These are phyloP conservation scores for Diarsia dahlii DNA, from an alignment of 2,888 invertebrate genomes.

Conservation along the genomic window DNA sequence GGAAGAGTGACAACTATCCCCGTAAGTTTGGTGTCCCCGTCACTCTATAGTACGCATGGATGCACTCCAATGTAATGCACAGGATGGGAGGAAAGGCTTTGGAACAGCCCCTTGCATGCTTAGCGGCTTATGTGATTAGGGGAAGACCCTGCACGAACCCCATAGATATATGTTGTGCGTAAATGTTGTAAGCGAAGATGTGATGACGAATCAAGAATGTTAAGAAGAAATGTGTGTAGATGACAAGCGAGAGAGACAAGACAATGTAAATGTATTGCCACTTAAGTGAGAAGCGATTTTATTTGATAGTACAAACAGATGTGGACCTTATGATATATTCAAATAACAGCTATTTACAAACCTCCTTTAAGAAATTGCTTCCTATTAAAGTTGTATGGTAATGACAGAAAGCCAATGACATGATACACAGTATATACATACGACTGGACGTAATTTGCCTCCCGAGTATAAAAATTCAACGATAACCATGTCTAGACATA, in stretches of 20 bases:
- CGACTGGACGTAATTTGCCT: slow-evolving; percentile 33
- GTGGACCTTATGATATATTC: slow-evolving; percentile 10
- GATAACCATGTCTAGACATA: slow-evolving; percentile 41
- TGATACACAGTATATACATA: slow-evolving; percentile 10
- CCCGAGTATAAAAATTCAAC: slow-evolving; percentile 32
- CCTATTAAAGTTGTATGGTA: slow-evolving; percentile 31
- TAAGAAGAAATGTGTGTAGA: slow-evolving; percentile 57
- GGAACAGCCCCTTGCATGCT: slow-evolving; percentile 89
- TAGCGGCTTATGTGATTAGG: slow-evolving; percentile 88
- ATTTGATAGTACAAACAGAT: slow-evolving; percentile 28
- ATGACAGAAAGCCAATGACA: slow-evolving; percentile 33
- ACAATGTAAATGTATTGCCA: slow-evolving; percentile 35
- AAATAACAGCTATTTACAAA: slow-evolving; percentile 18
- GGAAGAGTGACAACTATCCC: slow-evolving; percentile 87
- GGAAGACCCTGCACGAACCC: slow-evolving; percentile 85
- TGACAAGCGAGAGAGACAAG: slow-evolving; percentile 49
- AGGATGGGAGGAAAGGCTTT: slow-evolving; percentile 82
- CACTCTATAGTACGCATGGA: slow-evolving; percentile 88
- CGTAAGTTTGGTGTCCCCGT: slow-evolving; percentile 89
- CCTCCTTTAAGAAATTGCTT: slow-evolving; percentile 26
- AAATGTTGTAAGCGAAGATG: slow-evolving; percentile 68
- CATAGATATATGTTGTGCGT: slow-evolving; percentile 83
- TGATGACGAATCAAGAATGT: slow-evolving; percentile 58
- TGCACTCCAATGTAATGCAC: slow-evolving; percentile 82
- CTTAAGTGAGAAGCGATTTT: slow-evolving; percentile 23